Base-by-base conservation (phyloP, 1,140 invertebrate genomes). In the Oscheius sp. region DNA sequence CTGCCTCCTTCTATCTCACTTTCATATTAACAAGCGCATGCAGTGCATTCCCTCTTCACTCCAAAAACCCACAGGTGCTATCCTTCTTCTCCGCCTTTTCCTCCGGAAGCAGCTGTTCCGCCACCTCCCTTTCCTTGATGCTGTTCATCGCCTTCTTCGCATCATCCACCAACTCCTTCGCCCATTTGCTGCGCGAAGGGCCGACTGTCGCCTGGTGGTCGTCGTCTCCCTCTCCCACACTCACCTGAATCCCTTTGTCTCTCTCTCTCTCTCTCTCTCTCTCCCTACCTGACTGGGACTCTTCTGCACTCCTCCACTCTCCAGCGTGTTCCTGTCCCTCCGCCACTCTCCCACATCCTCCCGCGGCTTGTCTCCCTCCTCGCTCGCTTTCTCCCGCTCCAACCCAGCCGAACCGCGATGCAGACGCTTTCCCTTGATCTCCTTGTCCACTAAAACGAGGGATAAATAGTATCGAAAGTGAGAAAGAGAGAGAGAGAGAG, bases 201-300 rank as follows among this genome's bases (percentile, higher is more conserved):
- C 81, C 81, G 13, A 82, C 83, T 2, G 81, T 82, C 7, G 82
- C 80, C 69, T 77, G 80, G 38, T 78, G 74, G 52, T 76, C 80
- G 13, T 74, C 78, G 13, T 80, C 79, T 26, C 62, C 69, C 20
- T 80, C 79, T 26, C 62, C 69, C 28, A 61, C 69, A 18, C 49
- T 58, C 28, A 68, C 32, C 67, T 68, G 28, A 55, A 55, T 4
- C 7, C n/a, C n/a, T n/a, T n/a, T 20, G 49, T 55, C 7, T 55
- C 49, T 55, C 7, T 7, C 28, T 23, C 7, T 55, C 10, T n/a
- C 38, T 42, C 38, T 10, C 10, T n/a, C n/a, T 10, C 10, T n/a
- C n/a, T 10, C 38, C 46, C 46, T 46, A 68, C 67, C 55, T 68
- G 67, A 31, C 67, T 68, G 15, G 49, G 49, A 68, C 67, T 68